Evolutionary conservation across 2,113 vertebrate genomes (phyloP), one percentile per base, ranked within the genome.

Genomic region (Oryzias javanicus): DNA sequence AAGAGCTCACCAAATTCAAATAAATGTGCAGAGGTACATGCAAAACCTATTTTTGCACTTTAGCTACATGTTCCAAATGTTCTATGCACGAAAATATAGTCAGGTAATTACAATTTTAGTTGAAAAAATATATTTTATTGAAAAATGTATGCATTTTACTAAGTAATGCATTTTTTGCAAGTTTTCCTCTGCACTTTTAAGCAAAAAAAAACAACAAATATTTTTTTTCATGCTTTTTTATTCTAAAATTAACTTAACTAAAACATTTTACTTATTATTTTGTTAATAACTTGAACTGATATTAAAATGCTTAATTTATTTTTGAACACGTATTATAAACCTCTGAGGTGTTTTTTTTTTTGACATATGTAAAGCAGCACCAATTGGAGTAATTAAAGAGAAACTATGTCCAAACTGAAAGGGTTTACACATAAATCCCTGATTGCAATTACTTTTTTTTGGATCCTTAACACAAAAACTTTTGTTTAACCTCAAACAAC

Each of bases 261-360:
- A 8, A 10, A 35, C 2, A 0, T 35, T 12, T 35, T 12, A 10
- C 10, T 10, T 8, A 35, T 35, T 3, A 35, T 12, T 35, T 35
- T 27, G 25, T 27, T n/a, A 25, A 58, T 51, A 22, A 40, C 44
- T 18, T 27, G 79, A 60, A 49, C 22, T 48, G 6, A 62, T 60
- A 19, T 67, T 75, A 53, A 44, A 61, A 7, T 55, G 57, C 48
- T 57, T 49, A 74, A 55, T 71, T 63, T 89, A 74, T 84, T 80
- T 89, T 86, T 87, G 84, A 88, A 87, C 80, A 81, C 18, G 83
- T 77, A 80, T 88, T 66, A 81, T 85, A 81, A 79, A 54, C 52
- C 61, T 48, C 19, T 50, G 53, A 67, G 71, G 60, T 80, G 22
- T 51, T 78, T 71, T 76, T 64, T 80, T 64, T 72, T 22, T n/a